Evolutionary conservation across 2,888 invertebrate genomes (phyloP).

Genomic region (Taenaris catops): DNA sequence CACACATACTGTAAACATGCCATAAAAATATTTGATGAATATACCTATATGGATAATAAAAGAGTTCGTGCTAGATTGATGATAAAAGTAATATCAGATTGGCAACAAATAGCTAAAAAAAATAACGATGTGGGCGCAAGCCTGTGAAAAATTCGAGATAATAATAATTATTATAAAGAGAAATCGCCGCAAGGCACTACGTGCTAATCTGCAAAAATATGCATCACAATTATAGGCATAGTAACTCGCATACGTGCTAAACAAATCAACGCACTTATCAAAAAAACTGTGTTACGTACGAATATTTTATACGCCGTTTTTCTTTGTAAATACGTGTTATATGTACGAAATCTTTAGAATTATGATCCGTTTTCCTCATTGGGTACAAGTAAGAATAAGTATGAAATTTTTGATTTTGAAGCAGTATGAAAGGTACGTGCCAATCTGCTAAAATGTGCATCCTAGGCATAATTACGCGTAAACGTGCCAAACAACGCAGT

Average conservation of each 20-base stretch:
- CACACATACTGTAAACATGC: too few species aligned
- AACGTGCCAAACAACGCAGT: slow-evolving; percentile 13
- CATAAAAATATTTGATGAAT: too few species aligned
- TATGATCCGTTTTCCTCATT: too few species aligned
- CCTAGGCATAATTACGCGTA: slow-evolving; percentile 14
- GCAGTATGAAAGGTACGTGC: slow-evolving; percentile 9
- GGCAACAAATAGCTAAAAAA: too few species aligned
- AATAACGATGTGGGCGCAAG: too few species aligned
- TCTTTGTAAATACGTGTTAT: too few species aligned
- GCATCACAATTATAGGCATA: slow-evolving; percentile 3
- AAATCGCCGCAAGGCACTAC: slow-evolving; percentile 3
- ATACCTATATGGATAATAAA: too few species aligned
- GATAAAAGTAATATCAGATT: too few species aligned
- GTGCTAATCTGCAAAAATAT: slow-evolving; percentile 9
- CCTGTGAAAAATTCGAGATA: too few species aligned
- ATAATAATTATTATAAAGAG: slow-evolving; percentile 1
- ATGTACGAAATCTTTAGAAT: too few species aligned
- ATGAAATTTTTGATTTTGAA: background rate
- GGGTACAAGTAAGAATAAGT: too few species aligned
- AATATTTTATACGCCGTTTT: background rate
- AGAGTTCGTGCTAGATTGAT: too few species aligned
- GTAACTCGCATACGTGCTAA: slow-evolving; percentile 7
- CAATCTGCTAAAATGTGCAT: slow-evolving; percentile 16
- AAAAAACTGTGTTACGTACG: background rate
- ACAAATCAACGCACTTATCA: slow-evolving; percentile 3